A percentile compares a stretch with the other conserved stretches of the same genome.
These are phyloP conservation scores for Hipposideros armiger DNA, from an alignment of 2,113 vertebrate genomes.

Conservation along the genomic window DNA sequence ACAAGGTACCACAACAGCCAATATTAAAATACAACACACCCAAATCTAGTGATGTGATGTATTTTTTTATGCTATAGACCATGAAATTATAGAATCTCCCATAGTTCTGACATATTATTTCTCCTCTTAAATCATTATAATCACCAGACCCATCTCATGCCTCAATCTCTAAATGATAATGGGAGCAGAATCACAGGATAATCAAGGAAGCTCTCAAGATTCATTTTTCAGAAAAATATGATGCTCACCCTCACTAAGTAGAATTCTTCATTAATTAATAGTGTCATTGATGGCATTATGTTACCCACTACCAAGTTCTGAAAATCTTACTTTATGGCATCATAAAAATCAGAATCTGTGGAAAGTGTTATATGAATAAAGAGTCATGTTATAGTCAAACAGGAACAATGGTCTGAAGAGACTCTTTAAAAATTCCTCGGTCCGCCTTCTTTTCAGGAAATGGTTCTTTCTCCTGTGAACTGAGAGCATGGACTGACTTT, in stretches of 20 bases:
- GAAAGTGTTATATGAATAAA: conserved; percentile 75
- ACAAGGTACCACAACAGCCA: conserved; percentile 74
- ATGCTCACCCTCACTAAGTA: conserved; percentile 78
- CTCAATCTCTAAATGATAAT: conserved; percentile 85
- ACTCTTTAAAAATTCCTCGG: conserved; percentile 28
- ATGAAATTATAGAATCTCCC: conserved; percentile 83
- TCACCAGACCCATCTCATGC: conserved; percentile 81
- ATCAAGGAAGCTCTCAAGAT: conserved; percentile 86
- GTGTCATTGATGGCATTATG: conserved; percentile 65
- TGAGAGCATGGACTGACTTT: neutral
- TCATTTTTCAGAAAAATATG: conserved; percentile 85
- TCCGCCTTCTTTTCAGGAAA: conserved; percentile 6
- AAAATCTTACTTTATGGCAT: conserved; percentile 76
- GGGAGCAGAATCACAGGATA: conserved; percentile 79
- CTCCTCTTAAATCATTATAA: conserved; percentile 85
- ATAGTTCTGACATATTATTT: conserved; percentile 82
- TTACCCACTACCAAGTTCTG: conserved; percentile 76
- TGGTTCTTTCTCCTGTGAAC: neutral
- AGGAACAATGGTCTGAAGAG: conserved; percentile 67
- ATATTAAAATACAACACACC: conserved; percentile 68
- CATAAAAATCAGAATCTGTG: conserved; percentile 82
- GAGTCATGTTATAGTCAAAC: conserved; percentile 74
- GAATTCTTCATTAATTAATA: conserved; percentile 86
- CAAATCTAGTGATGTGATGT: conserved; percentile 70
- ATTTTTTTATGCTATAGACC: conserved; percentile 85